Conservation (phyloP, 2,888 invertebrate genomes). For the Polydesmus complanatus region DNA sequence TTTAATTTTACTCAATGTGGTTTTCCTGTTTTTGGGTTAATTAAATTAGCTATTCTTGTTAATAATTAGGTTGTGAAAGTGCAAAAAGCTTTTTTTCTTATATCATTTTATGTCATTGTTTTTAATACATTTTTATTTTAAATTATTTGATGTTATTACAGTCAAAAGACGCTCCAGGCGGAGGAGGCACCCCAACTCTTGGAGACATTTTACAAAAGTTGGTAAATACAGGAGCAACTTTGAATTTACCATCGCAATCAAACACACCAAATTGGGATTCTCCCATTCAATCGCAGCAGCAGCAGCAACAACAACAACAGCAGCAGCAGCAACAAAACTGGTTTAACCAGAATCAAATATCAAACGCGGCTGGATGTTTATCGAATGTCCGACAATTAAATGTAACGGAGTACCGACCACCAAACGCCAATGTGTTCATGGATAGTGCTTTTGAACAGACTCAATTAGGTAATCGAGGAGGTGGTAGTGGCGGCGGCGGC, state of each 20-base stretch:
- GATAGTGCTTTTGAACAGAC: background rate
- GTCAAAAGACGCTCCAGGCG: background rate
- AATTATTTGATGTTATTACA: background rate
- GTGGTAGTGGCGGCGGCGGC: background rate
- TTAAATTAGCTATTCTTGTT: no score
- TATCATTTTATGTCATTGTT: background rate
- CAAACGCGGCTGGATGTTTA: background rate
- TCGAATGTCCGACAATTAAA: background rate
- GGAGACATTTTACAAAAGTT: slow-evolving; percentile 7
- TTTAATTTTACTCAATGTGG: no score
- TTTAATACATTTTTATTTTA: background rate
- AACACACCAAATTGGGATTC: background rate
- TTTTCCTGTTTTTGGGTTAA: no score
- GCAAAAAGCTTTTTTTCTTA: background rate
- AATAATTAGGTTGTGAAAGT: no score
- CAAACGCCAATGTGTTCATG: background rate
- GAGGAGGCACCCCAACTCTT: slow-evolving; percentile 1
- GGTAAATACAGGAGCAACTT: background rate
- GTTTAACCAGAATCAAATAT: background rate
- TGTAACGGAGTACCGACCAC: background rate
- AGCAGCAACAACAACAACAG: background rate
- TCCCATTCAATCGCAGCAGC: background rate
- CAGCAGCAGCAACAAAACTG: background rate
- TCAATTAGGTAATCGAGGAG: background rate
- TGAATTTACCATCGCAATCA: background rate